phyloP scores from a whole-genome alignment of 2,797 vertebrate genomes.

The Sebastes diploproa region DNA sequence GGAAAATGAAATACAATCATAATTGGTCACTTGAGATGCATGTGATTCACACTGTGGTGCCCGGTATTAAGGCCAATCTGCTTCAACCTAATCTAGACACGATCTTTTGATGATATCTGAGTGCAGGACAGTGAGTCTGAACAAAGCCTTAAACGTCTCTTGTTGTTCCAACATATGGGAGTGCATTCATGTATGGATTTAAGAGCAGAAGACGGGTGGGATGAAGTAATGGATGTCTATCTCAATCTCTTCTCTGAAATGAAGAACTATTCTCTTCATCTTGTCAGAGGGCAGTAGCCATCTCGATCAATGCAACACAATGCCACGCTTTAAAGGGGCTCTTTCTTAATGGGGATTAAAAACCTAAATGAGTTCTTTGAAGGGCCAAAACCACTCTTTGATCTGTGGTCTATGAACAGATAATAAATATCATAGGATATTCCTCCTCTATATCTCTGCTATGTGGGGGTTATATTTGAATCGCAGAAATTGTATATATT shows the following conservation, averaged over 20 bases:
- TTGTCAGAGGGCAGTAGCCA: slow-evolving; percentile 25
- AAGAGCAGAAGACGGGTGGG: not conserved
- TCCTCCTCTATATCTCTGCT: not conserved
- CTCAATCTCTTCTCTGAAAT: slow-evolving; percentile 20
- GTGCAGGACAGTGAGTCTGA: not conserved
- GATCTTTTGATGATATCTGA: not conserved
- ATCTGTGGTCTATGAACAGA: slow-evolving; percentile 20
- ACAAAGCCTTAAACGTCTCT: not conserved
- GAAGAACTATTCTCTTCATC: slow-evolving; percentile 29
- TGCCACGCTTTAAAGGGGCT: slow-evolving; percentile 1
- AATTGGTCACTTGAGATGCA: not conserved
- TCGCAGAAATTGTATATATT: not conserved
- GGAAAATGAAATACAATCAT: not conserved
- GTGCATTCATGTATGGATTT: not conserved
- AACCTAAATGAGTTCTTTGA: slow-evolving; percentile 13
- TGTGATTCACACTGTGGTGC: not conserved
- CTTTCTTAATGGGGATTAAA: slow-evolving; percentile 1
- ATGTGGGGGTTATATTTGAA: slow-evolving; percentile 5
- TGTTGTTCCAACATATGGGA: not conserved
- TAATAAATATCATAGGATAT: slow-evolving; percentile 12
- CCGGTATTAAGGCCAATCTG: not conserved
- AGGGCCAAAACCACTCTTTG: slow-evolving; percentile 23
- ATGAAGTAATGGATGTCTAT: slow-evolving; percentile 4
- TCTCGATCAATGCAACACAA: slow-evolving; percentile 31
- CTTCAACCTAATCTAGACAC: not conserved